phyloP scores from a whole-genome alignment of 1,140 invertebrate species.

The Bombus confusus region DNA sequence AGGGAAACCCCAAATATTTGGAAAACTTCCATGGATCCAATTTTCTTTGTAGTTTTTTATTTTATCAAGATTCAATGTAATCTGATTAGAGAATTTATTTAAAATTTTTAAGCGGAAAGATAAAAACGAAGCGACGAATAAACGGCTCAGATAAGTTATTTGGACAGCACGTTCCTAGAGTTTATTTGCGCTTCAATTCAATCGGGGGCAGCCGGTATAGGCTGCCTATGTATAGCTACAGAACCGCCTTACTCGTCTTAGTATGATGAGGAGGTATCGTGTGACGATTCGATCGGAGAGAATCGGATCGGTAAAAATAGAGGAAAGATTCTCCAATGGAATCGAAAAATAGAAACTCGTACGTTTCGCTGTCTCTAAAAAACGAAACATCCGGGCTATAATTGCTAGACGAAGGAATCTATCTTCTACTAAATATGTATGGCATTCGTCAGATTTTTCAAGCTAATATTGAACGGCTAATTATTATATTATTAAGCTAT shows the following conservation, averaged over 20 bases:
- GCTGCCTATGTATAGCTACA: constrained; percentile 68
- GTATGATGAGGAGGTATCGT: constrained; percentile 65
- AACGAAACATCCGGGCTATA: neutral
- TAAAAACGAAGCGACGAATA: constrained; percentile 4
- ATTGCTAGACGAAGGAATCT: no score
- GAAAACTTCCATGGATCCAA: neutral
- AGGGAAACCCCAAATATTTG: neutral
- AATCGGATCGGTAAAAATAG: constrained; percentile 63
- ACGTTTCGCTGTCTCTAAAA: neutral
- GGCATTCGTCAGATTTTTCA: neutral
- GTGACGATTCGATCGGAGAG: constrained; percentile 64
- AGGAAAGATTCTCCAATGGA: constrained; percentile 1
- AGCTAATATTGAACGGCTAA: neutral
- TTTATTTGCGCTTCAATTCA: constrained; percentile 78
- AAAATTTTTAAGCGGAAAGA: neutral
- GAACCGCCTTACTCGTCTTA: neutral
- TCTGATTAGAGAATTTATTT: neutral
- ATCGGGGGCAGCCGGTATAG: constrained; percentile 68
- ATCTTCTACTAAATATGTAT: neutral
- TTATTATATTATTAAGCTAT: neutral
- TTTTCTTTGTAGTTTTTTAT: neutral
- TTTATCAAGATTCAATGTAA: no score
- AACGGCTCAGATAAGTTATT: constrained; percentile 43
- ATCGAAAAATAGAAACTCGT: constrained; percentile 40
- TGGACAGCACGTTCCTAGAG: constrained; percentile 49